A percentile compares a stretch with the other conserved stretches of the same genome.
These are phyloP conservation scores for Lasioglossum baleicum DNA, from an alignment of 1,140 invertebrate species.

Conservation along the genomic window DNA sequence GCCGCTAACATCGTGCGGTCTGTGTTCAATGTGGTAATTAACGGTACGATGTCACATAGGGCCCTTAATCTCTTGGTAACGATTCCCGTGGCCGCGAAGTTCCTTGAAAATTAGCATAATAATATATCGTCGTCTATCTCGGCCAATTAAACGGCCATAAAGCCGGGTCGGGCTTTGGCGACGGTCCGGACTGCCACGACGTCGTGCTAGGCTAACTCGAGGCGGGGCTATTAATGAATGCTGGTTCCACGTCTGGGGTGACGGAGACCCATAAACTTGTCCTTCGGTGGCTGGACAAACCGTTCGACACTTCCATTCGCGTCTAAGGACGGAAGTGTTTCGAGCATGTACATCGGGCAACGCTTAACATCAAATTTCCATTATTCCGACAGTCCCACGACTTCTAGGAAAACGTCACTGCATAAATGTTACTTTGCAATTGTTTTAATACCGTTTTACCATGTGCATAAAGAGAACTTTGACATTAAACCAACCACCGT, in stretches of 20 bases:
- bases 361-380: too few species aligned
- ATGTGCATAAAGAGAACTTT: too few species aligned
- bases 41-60: conserved; percentile 58
- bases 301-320: conserved; percentile 19
- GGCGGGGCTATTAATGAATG: conserved; percentile 72
- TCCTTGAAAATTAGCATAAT: conserved; percentile 72
- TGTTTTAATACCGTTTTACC: too few species aligned
- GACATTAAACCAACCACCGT: too few species aligned
- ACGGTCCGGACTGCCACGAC: conserved; percentile 51
- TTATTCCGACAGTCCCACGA: too few species aligned
- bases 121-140: conserved; percentile 70
- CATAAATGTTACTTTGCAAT: too few species aligned
- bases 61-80: conserved; percentile 61
- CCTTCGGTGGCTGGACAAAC: conserved; percentile 54
- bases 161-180: conserved; percentile 64
- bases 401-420: too few species aligned
- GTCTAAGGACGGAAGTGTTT: not conserved
- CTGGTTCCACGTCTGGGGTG: conserved; percentile 64
- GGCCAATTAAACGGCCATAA: conserved; percentile 73
- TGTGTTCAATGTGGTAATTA: conserved; percentile 64
- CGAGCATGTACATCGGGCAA: not conserved
- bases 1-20: conserved; percentile 52
- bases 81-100: conserved; percentile 58
- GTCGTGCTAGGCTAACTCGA: conserved; percentile 67
- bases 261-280: conserved; percentile 69